phyloP scores from a whole-genome alignment of 1,140 invertebrate species.

The Trichonephila clavata region DNA sequence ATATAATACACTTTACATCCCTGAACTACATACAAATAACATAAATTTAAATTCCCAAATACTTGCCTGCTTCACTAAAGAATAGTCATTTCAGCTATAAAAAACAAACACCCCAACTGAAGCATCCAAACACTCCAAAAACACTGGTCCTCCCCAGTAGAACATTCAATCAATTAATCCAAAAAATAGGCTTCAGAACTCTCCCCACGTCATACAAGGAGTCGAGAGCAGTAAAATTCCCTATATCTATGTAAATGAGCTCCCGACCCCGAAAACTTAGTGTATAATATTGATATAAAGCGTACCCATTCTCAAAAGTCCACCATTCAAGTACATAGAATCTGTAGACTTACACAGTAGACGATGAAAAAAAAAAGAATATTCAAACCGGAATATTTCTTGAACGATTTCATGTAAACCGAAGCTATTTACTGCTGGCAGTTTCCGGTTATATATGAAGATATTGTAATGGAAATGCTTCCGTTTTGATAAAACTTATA shows the following conservation, averaged over 20 bases:
- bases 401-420: constrained; percentile 33
- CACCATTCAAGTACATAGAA: constrained; percentile 6
- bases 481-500: constrained; percentile 43
- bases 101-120: background rate
- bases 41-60: too few relatives aligned
- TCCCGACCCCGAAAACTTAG: constrained; percentile 20
- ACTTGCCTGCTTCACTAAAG: background rate
- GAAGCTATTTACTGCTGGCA: constrained; percentile 42
- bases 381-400: constrained; percentile 40
- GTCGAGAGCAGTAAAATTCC: constrained; percentile 49
- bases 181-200: constrained; percentile 37
- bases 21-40: background rate
- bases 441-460: background rate
- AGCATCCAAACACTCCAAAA: background rate
- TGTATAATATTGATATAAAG: constrained; percentile 68
- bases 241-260: constrained; percentile 62
- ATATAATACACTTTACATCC: background rate
- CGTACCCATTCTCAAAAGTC: background rate
- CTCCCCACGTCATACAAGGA: constrained; percentile 24
- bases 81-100: background rate
- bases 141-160: background rate
- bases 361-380: background rate
- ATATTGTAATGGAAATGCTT: constrained; percentile 48
- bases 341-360: background rate
- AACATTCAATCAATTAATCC: constrained; percentile 54